Percentiles rank a stretch among this genome's conserved stretches.
Evolutionary conservation across 1,140 invertebrate species (phyloP).

Genomic region (Lanistes nyassanus): DNA sequence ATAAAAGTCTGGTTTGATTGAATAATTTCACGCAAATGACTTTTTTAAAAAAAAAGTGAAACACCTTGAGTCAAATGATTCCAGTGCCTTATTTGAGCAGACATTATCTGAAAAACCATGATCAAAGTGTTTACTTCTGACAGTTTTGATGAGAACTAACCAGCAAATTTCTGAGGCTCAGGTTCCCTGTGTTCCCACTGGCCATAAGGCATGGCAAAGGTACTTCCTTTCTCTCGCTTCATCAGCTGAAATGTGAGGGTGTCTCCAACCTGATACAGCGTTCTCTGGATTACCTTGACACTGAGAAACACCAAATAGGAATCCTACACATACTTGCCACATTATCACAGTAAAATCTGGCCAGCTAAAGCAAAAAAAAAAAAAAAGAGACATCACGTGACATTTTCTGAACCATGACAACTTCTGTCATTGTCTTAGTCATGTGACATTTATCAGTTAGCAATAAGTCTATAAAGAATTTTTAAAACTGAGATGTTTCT

Average conservation of each 20-base stretch:
- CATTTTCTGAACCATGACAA: not conserved
- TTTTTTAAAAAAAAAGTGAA: too few relatives aligned
- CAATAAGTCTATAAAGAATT: not conserved
- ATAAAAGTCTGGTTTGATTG: too few relatives aligned
- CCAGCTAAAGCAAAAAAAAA: not conserved
- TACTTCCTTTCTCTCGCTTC: conserved; percentile 82
- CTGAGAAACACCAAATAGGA: conserved; percentile 59
- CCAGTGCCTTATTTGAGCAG: too few relatives aligned
- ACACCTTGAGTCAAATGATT: too few relatives aligned
- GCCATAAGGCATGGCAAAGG: conserved; percentile 77
- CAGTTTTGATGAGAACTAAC: conserved; percentile 30
- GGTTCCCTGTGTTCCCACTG: conserved; percentile 57
- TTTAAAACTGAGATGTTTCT: too few relatives aligned
- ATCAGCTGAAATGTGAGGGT: conserved; percentile 86
- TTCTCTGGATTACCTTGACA: conserved; percentile 72
- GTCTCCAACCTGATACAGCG: conserved; percentile 76
- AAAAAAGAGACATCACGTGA: not conserved
- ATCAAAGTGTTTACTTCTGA: too few relatives aligned
- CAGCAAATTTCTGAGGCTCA: conserved; percentile 49
- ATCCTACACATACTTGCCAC: too few relatives aligned
- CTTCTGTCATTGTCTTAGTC: not conserved
- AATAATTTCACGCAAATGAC: too few relatives aligned
- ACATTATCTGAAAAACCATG: too few relatives aligned
- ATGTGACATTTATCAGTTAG: not conserved
- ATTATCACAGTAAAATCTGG: too few relatives aligned